phyloP scores from a whole-genome alignment of 2,113 vertebrate species.

The Irena cyanogastra region DNA sequence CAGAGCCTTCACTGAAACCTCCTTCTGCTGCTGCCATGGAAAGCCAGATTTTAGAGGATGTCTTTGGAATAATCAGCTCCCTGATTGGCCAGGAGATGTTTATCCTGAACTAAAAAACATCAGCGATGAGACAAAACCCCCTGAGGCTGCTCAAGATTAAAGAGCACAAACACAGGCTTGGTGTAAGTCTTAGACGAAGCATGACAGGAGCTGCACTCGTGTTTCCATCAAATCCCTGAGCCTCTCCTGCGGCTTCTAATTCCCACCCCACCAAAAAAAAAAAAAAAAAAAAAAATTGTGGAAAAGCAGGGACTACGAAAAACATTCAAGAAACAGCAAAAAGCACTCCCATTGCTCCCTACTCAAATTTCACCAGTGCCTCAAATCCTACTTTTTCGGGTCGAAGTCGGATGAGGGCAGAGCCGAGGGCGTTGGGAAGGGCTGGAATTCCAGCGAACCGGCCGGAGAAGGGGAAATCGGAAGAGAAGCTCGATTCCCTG shows the following conservation, averaged over 20 bases:
- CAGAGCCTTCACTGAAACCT: neutral
- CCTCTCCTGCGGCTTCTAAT: neutral
- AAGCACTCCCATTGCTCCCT: accelerated
- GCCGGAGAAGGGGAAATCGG: accelerated
- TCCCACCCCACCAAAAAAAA: no score
- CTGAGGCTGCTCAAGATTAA: neutral
- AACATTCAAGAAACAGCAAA: accelerated
- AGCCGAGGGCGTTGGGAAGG: neutral
- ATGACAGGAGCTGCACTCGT: accelerated
- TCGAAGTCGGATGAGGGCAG: neutral
- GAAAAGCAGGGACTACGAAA: accelerated
- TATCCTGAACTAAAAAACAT: neutral
- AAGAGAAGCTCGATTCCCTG: no score
- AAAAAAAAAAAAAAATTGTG: no score
- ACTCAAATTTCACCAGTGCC: accelerated
- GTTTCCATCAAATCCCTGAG: neutral
- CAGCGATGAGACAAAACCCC: neutral
- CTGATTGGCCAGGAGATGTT: neutral
- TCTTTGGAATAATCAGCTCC: neutral
- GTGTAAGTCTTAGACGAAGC: neutral
- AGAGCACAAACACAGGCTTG: neutral
- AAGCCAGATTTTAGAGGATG: neutral
- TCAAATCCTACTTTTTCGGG: accelerated
- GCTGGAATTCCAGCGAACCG: accelerated
- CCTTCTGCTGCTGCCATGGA: accelerated